phyloP scores from a whole-genome alignment of 2,888 invertebrate species.

The Ommatoiulus sabulosus region DNA sequence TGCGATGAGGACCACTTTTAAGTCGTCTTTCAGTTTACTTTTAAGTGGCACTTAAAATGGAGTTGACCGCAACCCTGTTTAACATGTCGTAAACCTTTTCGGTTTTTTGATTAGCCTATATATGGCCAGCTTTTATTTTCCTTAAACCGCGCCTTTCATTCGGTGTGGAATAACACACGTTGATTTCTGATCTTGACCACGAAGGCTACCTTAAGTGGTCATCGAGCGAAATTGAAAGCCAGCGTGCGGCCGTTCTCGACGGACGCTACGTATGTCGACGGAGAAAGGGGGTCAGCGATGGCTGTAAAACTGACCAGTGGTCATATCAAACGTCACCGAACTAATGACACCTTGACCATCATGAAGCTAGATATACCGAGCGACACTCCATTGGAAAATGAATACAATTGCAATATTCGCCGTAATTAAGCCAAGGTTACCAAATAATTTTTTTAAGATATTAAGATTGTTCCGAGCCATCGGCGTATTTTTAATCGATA shows the following conservation, averaged over 20 bases:
- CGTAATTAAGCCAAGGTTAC: no score
- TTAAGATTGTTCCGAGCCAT: no score
- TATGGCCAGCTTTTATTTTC: background rate
- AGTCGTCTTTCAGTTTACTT: background rate
- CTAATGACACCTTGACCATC: no score
- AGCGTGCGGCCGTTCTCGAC: no score
- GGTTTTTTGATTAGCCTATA: background rate
- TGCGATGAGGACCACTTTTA: no score
- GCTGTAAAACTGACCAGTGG: constrained; percentile 3
- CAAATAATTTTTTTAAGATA: no score
- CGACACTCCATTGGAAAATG: no score
- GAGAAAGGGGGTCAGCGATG: background rate
- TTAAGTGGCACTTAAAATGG: background rate
- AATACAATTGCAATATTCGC: no score
- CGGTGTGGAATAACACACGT: background rate
- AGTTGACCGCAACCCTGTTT: constrained; percentile 1
- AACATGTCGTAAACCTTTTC: background rate
- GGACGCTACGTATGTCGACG: no score
- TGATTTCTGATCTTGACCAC: constrained; percentile 34
- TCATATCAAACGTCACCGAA: background rate
- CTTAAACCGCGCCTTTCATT: background rate
- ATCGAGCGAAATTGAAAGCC: constrained; percentile 23
- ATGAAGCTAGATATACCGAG: no score
- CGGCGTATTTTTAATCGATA: no score
- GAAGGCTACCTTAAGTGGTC: background rate